Conservation (phyloP, 1,140 invertebrate species). For the Drosophila miranda region DNA sequence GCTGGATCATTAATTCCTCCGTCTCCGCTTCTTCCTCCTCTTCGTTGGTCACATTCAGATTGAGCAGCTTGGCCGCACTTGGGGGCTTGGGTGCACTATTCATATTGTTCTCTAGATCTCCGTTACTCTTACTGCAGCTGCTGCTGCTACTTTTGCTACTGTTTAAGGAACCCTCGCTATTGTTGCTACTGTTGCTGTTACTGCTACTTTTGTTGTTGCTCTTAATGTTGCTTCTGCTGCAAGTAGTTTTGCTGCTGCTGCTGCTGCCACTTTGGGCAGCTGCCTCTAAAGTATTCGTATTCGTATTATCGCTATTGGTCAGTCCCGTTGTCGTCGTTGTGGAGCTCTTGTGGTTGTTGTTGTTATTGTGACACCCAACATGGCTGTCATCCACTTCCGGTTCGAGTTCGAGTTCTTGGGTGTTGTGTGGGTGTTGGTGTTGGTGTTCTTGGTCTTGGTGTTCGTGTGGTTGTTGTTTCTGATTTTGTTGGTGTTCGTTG, state of each 20-base stretch:
- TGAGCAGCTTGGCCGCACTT: slow-evolving; percentile 45
- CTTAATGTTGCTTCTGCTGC: slow-evolving; percentile 32
- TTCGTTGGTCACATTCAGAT: slow-evolving; percentile 54
- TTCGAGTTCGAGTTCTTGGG: slow-evolving; percentile 36
- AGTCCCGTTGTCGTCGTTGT: slow-evolving; percentile 46
- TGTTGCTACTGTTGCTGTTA: slow-evolving; percentile 10
- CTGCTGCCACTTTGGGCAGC: slow-evolving; percentile 20
- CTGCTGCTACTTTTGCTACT: slow-evolving; percentile 49
- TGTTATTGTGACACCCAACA: slow-evolving; percentile 37
- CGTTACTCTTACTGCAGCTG: slow-evolving; percentile 12
- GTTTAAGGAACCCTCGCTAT: slow-evolving; percentile 41
- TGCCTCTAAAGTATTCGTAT: slow-evolving; percentile 45
- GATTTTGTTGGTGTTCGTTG: slow-evolving; percentile 64
- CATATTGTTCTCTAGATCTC: slow-evolving; percentile 67
- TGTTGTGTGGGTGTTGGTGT: slow-evolving; percentile 12
- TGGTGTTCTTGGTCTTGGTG: slow-evolving; percentile 17
- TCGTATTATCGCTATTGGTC: slow-evolving; percentile 68
- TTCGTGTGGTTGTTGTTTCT: slow-evolving; percentile 54
- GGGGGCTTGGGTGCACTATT: slow-evolving; percentile 56
- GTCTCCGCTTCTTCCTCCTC: slow-evolving; percentile 13
- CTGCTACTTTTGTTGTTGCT: slow-evolving; percentile 28
- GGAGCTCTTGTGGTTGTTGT: slow-evolving; percentile 39
- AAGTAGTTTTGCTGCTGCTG: slow-evolving; percentile 19
- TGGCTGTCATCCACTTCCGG: slow-evolving; percentile 50
- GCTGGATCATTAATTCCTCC: neutral